A percentile compares a stretch with the other conserved stretches of the same genome.
Evolutionary conservation across 2,888 invertebrate species (phyloP).

Genomic region (Tetranychus truncatus): DNA sequence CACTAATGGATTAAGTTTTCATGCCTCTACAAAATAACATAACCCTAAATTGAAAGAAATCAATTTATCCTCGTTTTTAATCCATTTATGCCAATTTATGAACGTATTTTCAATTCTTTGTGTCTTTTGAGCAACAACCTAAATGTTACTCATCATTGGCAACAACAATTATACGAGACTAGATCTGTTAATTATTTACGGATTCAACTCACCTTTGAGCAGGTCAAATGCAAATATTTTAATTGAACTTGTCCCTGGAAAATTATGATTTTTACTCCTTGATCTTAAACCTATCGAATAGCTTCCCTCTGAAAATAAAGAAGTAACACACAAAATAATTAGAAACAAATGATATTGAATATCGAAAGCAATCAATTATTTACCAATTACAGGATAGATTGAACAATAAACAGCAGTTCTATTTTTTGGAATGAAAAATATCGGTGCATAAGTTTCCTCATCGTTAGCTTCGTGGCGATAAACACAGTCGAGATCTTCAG

Average conservation of each 20-base stretch:
- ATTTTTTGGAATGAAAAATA: conserved; percentile 18
- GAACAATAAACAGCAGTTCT: conserved; percentile 18
- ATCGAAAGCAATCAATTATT: background rate
- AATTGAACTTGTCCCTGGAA: background rate
- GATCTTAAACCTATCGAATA: background rate
- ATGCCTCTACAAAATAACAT: too few species aligned
- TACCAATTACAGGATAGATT: conserved; percentile 4
- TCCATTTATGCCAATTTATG: too few species aligned
- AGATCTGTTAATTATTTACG: too few species aligned
- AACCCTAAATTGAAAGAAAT: too few species aligned
- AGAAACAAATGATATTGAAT: background rate
- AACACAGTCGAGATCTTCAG: conserved; percentile 17
- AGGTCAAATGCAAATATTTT: background rate
- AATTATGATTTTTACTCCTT: background rate
- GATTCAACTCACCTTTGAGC: background rate
- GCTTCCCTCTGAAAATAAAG: background rate
- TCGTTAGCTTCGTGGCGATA: conserved; percentile 12
- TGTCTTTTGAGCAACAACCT: too few species aligned
- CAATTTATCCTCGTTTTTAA: too few species aligned
- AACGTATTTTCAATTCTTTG: too few species aligned
- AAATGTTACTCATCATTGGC: too few species aligned
- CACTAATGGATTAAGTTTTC: too few species aligned
- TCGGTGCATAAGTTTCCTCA: conserved; percentile 16
- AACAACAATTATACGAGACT: too few species aligned
- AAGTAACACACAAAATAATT: background rate